These are phyloP conservation scores for Ormyrus nitidulus DNA, from an alignment of 2,888 invertebrate genomes.

Conservation along the genomic window DNA sequence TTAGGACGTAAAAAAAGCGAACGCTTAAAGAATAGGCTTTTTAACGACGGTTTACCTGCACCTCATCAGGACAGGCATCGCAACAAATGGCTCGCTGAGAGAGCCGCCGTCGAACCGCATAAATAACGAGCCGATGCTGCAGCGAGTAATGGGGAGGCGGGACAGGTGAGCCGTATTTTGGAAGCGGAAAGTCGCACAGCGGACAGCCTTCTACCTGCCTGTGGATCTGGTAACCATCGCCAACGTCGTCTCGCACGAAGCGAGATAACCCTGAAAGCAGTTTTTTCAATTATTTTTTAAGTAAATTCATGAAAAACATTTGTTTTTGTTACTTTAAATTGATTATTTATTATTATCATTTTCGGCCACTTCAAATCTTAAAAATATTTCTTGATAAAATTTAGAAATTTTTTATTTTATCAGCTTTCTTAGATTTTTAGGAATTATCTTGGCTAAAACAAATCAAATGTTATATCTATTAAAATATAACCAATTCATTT, in stretches of 20 bases:
- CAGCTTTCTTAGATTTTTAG: too few relatives aligned
- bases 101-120: slow-evolving; percentile 66
- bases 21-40: not conserved
- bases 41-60: slow-evolving; percentile 62
- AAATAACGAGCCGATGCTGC: slow-evolving; percentile 69
- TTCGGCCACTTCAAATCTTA: too few relatives aligned
- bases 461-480: too few relatives aligned
- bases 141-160: slow-evolving; percentile 72
- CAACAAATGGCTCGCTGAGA: slow-evolving; percentile 68
- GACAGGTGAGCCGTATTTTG: slow-evolving; percentile 60
- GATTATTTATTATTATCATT: too few relatives aligned
- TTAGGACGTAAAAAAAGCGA: too few relatives aligned
- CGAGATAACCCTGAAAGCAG: slow-evolving; percentile 25
- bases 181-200: slow-evolving; percentile 68
- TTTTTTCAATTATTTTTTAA: too few relatives aligned
- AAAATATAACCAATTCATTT: too few relatives aligned
- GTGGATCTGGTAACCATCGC: slow-evolving; percentile 17
- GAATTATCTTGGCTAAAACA: too few relatives aligned
- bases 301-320: too few relatives aligned
- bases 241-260: not conserved
- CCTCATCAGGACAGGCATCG: slow-evolving; percentile 68
- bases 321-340: too few relatives aligned
- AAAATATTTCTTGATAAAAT: too few relatives aligned
- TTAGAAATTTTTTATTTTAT: too few relatives aligned
- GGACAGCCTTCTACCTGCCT: slow-evolving; percentile 64